Conservation (phyloP, 2,888 invertebrate genomes). For the Margaritifera margaritifera region DNA sequence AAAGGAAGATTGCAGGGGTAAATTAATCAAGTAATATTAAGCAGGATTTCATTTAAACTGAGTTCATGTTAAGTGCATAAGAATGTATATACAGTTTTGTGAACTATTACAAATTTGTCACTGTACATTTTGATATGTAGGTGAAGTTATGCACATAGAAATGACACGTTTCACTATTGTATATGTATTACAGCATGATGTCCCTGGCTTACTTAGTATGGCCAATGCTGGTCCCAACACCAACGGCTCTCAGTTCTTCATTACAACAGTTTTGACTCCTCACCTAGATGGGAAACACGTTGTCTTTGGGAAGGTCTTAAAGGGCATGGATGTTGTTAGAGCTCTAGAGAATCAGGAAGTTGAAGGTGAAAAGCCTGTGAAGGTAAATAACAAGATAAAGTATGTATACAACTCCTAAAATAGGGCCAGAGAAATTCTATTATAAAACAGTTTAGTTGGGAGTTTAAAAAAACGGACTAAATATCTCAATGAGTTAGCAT, state of each 20-base stretch:
- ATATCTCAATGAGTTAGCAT: background rate
- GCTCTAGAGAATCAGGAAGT: slow-evolving; percentile 81
- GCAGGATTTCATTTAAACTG: too few relatives aligned
- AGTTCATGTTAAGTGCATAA: too few relatives aligned
- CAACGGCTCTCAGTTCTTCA: slow-evolving; percentile 73
- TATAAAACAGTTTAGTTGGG: background rate
- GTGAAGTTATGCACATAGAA: too few relatives aligned
- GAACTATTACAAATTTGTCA: too few relatives aligned
- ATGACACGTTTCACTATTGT: too few relatives aligned
- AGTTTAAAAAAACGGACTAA: background rate
- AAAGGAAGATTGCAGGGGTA: too few relatives aligned
- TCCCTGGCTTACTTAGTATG: slow-evolving; percentile 68
- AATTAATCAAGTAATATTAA: too few relatives aligned
- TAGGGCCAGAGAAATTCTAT: background rate
- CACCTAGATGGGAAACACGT: slow-evolving; percentile 88
- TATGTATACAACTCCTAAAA: background rate
- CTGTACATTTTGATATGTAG: too few relatives aligned
- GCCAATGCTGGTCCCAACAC: slow-evolving; percentile 70
- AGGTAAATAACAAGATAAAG: slow-evolving; percentile 30
- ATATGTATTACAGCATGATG: slow-evolving; percentile 61
- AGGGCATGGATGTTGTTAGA: slow-evolving; percentile 82
- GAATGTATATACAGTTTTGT: too few relatives aligned
- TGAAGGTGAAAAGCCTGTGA: slow-evolving; percentile 65
- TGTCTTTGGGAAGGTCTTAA: slow-evolving; percentile 85
- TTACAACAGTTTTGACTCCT: slow-evolving; percentile 82